Conservation (phyloP, 2,113 vertebrate species). For the Heterochromis multidens region DNA sequence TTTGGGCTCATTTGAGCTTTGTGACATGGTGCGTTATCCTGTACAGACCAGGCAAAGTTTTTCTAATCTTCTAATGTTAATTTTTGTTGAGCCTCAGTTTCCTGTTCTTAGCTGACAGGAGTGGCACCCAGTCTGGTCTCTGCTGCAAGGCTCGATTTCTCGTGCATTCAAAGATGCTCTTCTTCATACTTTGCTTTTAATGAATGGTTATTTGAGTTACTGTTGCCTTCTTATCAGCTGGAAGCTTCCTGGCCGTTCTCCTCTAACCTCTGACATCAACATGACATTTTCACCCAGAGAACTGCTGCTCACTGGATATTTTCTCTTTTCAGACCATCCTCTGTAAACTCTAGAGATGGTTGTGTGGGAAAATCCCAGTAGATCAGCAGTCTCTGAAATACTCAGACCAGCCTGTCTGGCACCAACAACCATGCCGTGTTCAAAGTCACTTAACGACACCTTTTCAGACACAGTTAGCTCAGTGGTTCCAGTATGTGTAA, state of each 20-base stretch:
- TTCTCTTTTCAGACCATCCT: neutral
- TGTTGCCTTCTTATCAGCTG: neutral
- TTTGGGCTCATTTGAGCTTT: too few relatives aligned
- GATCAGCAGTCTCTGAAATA: neutral
- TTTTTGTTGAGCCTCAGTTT: neutral
- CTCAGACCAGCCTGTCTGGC: too few relatives aligned
- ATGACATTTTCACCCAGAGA: neutral
- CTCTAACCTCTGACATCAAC: neutral
- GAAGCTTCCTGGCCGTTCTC: neutral
- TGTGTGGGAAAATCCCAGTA: neutral
- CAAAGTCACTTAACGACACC: neutral
- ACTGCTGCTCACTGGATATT: neutral
- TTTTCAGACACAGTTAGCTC: too few relatives aligned
- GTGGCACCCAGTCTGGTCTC: neutral
- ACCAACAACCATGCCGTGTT: fast-evolving
- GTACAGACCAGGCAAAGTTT: neutral
- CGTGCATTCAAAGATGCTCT: neutral
- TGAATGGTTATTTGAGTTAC: neutral
- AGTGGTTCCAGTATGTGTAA: too few relatives aligned
- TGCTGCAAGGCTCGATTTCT: neutral
- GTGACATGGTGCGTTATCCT: too few relatives aligned
- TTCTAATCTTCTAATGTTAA: neutral
- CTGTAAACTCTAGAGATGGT: neutral
- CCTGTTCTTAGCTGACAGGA: neutral
- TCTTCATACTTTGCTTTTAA: neutral